phyloP scores from a whole-genome alignment of 2,888 invertebrate species.

The Drepana falcataria region DNA sequence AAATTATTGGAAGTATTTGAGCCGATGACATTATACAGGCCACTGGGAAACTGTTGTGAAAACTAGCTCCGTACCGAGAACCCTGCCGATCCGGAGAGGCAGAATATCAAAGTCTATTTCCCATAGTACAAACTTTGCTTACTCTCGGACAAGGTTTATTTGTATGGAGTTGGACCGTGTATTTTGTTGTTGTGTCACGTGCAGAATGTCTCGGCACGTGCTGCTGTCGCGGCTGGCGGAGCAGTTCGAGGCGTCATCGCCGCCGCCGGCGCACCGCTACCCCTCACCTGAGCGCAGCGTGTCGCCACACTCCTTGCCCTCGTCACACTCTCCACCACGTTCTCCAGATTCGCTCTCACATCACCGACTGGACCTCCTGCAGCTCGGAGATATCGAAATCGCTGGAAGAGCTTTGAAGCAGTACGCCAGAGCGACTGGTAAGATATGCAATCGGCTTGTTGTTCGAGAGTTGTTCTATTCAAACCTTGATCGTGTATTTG shows the following conservation, averaged over 20 bases:
- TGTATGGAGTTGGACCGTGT: too few relatives aligned
- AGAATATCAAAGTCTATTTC: too few relatives aligned
- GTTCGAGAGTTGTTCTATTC: background rate
- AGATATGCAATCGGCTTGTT: conserved; percentile 6
- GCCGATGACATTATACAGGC: too few relatives aligned
- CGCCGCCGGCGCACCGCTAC: conserved; percentile 54
- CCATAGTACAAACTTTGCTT: too few relatives aligned
- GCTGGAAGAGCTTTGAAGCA: conserved; percentile 72
- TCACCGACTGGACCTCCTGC: conserved; percentile 55
- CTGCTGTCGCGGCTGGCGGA: conserved; percentile 68
- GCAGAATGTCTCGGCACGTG: conserved; percentile 70
- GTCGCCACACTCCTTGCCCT: conserved; percentile 53
- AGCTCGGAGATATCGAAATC: conserved; percentile 67
- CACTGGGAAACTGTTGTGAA: too few relatives aligned
- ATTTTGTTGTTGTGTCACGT: background rate
- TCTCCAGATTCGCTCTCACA: conserved; percentile 54
- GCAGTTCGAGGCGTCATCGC: conserved; percentile 64
- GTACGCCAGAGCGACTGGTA: conserved; percentile 72
- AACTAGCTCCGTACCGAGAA: too few relatives aligned
- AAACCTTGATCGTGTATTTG: background rate
- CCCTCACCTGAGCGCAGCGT: conserved; percentile 65
- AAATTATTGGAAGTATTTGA: too few relatives aligned
- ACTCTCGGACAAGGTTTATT: too few relatives aligned
- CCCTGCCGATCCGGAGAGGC: too few relatives aligned
- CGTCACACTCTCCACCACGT: conserved; percentile 51